Conservation (phyloP, 2,113 vertebrate species). For the Theropithecus gelada region DNA sequence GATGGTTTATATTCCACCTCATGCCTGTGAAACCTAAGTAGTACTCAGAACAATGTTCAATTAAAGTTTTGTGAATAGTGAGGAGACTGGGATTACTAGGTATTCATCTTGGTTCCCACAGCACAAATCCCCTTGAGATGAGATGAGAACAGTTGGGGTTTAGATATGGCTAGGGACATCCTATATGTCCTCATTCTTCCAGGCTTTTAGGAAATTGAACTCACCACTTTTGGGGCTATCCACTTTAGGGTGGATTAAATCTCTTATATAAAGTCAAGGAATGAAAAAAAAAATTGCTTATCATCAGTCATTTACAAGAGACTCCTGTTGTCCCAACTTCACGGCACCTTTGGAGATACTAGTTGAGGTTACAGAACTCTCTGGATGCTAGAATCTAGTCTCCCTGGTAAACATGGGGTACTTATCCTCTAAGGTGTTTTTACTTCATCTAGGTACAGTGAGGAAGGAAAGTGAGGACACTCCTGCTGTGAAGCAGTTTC, state of each 20-base stretch:
- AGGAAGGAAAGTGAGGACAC: not conserved
- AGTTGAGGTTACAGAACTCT: not conserved
- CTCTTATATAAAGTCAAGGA: not conserved
- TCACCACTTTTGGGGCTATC: not conserved
- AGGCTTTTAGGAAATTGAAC: not conserved
- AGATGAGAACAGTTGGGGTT: not conserved
- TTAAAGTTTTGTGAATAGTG: not conserved
- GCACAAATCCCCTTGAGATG: not conserved
- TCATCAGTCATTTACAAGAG: not conserved
- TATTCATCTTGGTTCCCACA: not conserved
- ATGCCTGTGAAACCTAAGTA: not conserved
- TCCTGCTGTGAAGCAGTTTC: not conserved
- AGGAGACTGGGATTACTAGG: not conserved
- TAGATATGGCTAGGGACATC: not conserved
- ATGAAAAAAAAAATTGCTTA: not conserved
- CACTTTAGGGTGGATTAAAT: not conserved
- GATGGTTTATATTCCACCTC: not conserved
- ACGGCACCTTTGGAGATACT: not conserved
- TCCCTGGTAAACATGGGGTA: not conserved
- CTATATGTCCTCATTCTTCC: not conserved
- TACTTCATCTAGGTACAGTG: not conserved
- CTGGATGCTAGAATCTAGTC: not conserved
- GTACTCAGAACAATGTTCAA: not conserved
- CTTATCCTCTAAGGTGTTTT: not conserved
- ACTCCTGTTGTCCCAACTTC: not conserved